Percentiles rank a stretch among this genome's conserved stretches.
These are phyloP conservation scores for Pseudocheirus occidentalis DNA, from an alignment of 2,797 vertebrate species.

Conservation along the genomic window DNA sequence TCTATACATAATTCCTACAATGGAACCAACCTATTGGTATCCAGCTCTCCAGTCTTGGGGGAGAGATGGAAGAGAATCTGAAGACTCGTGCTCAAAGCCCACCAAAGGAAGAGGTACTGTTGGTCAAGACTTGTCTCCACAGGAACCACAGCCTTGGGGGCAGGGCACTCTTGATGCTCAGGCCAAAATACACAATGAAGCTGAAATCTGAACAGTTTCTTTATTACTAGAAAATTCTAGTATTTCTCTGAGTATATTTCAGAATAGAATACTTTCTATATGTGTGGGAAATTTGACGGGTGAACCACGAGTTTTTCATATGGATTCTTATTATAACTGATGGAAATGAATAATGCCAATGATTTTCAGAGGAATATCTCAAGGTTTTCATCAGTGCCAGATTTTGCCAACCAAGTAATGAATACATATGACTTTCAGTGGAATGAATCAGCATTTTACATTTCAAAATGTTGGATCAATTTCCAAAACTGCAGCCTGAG, in stretches of 20 bases:
- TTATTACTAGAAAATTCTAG: neutral
- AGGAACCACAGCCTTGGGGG: neutral
- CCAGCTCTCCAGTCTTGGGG: neutral
- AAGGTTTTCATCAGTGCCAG: neutral
- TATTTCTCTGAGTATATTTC: neutral
- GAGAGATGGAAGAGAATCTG: neutral
- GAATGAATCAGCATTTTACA: neutral
- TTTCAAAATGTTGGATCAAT: neutral
- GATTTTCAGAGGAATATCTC: neutral
- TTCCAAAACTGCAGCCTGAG: neutral
- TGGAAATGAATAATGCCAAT: neutral
- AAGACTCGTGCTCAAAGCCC: neutral
- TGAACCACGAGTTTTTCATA: neutral
- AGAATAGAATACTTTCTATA: neutral
- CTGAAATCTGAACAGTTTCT: neutral
- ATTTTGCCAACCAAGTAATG: neutral
- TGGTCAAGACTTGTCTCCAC: neutral
- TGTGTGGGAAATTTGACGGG: neutral
- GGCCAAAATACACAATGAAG: neutral
- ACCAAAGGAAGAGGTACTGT: neutral
- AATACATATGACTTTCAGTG: neutral
- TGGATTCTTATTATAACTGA: neutral
- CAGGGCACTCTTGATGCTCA: neutral
- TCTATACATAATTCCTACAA: neutral
- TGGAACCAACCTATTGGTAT: neutral